Conservation (phyloP, 2,888 invertebrate genomes). For the Halictus quadricinctus region DNA sequence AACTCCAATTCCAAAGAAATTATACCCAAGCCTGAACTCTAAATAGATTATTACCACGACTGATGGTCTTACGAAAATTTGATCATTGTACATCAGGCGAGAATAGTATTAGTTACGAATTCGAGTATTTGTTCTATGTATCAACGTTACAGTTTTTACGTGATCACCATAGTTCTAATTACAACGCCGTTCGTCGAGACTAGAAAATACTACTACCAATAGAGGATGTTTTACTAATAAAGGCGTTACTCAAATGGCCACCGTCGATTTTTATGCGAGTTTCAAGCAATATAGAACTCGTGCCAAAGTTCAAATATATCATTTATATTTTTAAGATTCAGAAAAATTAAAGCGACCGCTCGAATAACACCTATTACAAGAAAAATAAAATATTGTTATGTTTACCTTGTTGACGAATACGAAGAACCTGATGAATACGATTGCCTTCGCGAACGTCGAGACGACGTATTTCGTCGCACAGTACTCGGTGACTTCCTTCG, state of each 20-base stretch:
- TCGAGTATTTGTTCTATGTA: not conserved
- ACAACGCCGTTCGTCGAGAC: not conserved
- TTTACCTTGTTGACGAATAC: constrained; percentile 85
- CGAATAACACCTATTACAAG: not conserved
- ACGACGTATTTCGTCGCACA: constrained; percentile 75
- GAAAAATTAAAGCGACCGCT: not conserved
- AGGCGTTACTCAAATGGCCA: not conserved
- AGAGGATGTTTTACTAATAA: not conserved
- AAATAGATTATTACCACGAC: not conserved
- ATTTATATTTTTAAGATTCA: not conserved
- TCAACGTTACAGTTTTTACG: not conserved
- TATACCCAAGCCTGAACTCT: not conserved
- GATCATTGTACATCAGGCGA: not conserved
- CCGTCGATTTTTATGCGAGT: not conserved
- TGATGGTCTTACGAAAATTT: not conserved
- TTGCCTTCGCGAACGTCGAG: constrained; percentile 83
- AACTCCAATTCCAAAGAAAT: not conserved
- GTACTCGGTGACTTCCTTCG: constrained; percentile 86
- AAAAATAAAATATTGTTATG: not conserved
- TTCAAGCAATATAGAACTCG: not conserved
- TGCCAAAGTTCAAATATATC: not conserved
- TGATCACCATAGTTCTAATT: not conserved
- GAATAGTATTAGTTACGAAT: not conserved
- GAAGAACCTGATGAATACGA: constrained; percentile 90
- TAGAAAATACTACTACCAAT: not conserved